phyloP scores from a whole-genome alignment of 1,140 invertebrate species.

The Drosophila bocqueti region DNA sequence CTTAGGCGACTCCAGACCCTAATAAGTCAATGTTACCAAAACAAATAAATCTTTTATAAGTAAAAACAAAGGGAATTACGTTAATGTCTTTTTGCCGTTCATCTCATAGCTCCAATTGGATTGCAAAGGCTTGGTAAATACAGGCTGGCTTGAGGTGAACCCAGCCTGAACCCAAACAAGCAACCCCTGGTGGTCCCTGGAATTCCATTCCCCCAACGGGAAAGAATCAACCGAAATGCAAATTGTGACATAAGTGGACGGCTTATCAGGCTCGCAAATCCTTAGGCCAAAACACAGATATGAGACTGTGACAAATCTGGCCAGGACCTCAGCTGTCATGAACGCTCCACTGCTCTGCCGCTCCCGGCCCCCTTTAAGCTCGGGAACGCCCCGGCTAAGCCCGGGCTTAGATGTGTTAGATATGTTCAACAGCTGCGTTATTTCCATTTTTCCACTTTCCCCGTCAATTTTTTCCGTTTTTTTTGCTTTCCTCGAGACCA shows the following conservation, averaged over 20 bases:
- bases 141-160: neutral
- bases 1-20: neutral
- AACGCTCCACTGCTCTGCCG: constrained; percentile 10
- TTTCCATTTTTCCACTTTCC: constrained; percentile 55
- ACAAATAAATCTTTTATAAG: neutral
- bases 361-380: constrained; percentile 14
- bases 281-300: constrained; percentile 52
- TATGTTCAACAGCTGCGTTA: constrained; percentile 80
- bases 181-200: neutral
- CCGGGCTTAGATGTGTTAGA: constrained; percentile 78
- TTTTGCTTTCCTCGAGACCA: constrained; percentile 41
- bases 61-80: neutral
- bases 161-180: neutral
- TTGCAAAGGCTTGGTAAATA: neutral
- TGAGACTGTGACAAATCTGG: constrained; percentile 69
- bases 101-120: constrained; percentile 4
- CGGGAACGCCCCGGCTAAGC: constrained; percentile 59
- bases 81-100: neutral
- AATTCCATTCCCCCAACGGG: neutral
- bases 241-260: constrained; percentile 71
- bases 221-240: constrained; percentile 39
- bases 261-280: constrained; percentile 54
- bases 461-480: constrained; percentile 5
- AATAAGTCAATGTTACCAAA: too few relatives aligned
- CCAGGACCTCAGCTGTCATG: constrained; percentile 65